A percentile compares a stretch with the other conserved stretches of the same genome.
phyloP scores from a whole-genome alignment of 2,113 vertebrate genomes.

The Oryzias woworae region DNA sequence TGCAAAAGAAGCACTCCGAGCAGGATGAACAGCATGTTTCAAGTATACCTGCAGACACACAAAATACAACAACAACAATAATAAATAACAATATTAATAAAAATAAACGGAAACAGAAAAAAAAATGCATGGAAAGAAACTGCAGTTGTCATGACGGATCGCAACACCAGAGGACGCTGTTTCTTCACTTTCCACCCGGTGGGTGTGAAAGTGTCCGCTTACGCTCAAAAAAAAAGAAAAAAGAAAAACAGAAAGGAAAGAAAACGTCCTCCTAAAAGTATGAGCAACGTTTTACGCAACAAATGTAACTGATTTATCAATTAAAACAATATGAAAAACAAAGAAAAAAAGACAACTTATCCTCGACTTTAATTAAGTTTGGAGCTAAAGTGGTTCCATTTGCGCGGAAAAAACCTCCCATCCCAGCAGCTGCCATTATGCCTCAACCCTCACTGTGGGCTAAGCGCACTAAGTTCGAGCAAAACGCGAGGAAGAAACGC shows the following conservation, averaged over 20 bases:
- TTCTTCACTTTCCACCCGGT: constrained; percentile 31
- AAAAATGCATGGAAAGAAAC: not conserved
- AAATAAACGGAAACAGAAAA: not conserved
- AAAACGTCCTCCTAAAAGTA: not conserved
- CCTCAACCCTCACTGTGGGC: not conserved
- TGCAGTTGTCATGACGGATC: not conserved
- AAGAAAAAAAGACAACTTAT: not conserved
- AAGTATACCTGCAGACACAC: constrained; percentile 47
- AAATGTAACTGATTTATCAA: not conserved
- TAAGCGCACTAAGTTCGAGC: too few relatives aligned
- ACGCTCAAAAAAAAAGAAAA: constrained; percentile 41
- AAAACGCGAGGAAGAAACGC: not conserved
- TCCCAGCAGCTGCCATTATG: constrained; percentile 51
- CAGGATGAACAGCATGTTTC: constrained; percentile 77
- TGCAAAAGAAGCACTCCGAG: constrained; percentile 75
- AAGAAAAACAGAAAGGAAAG: constrained; percentile 8
- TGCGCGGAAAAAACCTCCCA: constrained; percentile 45
- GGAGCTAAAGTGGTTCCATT: constrained; percentile 38
- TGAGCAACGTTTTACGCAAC: not conserved
- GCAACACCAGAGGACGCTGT: constrained; percentile 54
- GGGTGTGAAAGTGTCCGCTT: constrained; percentile 64
- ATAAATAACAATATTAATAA: constrained; percentile 4
- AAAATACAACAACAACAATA: not conserved
- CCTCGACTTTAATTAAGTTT: constrained; percentile 10
- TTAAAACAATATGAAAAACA: not conserved